Percentiles rank a stretch among this genome's conserved stretches.
phyloP scores from a whole-genome alignment of 2,888 invertebrate genomes.

The Morpho deidamia region DNA sequence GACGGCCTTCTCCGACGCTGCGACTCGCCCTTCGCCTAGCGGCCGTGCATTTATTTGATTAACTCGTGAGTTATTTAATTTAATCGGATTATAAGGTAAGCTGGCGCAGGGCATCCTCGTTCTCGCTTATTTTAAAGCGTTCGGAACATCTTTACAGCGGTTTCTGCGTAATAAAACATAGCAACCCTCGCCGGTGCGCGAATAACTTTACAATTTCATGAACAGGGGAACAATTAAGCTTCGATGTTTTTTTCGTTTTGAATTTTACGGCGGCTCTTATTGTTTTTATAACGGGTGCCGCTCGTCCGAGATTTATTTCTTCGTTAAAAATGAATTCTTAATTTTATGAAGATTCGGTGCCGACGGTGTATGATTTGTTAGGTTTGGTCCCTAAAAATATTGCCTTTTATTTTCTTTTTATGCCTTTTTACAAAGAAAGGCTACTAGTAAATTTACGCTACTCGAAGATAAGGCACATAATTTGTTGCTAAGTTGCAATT shows the following conservation, averaged over 20 bases:
- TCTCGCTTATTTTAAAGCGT: slow-evolving; percentile 74
- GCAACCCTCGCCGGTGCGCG: slow-evolving; percentile 63
- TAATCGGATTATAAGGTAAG: slow-evolving; percentile 76
- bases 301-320: slow-evolving; percentile 61
- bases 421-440: background rate
- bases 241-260: slow-evolving; percentile 67
- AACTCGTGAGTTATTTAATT: slow-evolving; percentile 79
- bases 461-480: background rate
- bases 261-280: slow-evolving; percentile 64
- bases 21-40: slow-evolving; percentile 43
- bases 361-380: slow-evolving; percentile 54
- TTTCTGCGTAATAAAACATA: slow-evolving; percentile 75
- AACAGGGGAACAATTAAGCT: slow-evolving; percentile 77
- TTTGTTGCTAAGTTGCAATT: no score
- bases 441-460: no score
- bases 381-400: slow-evolving; percentile 15
- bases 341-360: slow-evolving; percentile 70
- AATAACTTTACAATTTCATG: slow-evolving; percentile 77
- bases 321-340: slow-evolving; percentile 73
- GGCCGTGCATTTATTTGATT: slow-evolving; percentile 78
- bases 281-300: slow-evolving; percentile 59
- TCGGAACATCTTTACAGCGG: slow-evolving; percentile 76
- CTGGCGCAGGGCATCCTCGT: slow-evolving; percentile 41
- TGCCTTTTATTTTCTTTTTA: slow-evolving; percentile 15
- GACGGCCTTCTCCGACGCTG: slow-evolving; percentile 23